Conservation (phyloP, 2,113 vertebrate genomes). For the Nothoprocta pentlandii region DNA sequence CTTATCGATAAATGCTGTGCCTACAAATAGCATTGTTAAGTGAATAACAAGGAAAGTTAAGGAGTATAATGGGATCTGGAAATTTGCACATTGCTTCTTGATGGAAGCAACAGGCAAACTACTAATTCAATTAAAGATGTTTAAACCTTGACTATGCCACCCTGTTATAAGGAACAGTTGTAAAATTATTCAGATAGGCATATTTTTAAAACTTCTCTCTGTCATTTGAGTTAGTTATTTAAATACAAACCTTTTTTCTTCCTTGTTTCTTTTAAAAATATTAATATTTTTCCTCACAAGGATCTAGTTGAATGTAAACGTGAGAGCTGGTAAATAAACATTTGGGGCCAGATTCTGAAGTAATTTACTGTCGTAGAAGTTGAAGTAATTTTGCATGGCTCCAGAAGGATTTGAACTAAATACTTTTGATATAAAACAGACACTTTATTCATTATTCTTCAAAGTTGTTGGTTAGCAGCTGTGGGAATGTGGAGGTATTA, state of each 20-base stretch:
- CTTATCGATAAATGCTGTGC: neutral
- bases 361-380: neutral
- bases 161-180: neutral
- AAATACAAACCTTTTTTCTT: neutral
- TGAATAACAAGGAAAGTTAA: neutral
- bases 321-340: neutral
- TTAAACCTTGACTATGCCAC: neutral
- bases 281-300: neutral
- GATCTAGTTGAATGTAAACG: neutral
- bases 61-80: neutral
- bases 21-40: neutral
- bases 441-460: neutral
- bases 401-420: neutral
- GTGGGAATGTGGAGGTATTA: neutral
- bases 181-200: neutral
- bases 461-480: neutral
- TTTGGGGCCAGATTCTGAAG: neutral
- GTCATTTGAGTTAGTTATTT: accelerated
- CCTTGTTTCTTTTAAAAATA: neutral
- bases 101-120: neutral
- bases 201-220: neutral
- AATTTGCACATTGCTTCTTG: neutral
- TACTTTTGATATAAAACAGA: neutral
- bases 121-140: neutral
- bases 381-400: neutral